A percentile compares a stretch with the other conserved stretches of the same genome.
These are phyloP conservation scores for Agrotis exclamationis DNA, from an alignment of 2,888 invertebrate genomes.

Conservation along the genomic window DNA sequence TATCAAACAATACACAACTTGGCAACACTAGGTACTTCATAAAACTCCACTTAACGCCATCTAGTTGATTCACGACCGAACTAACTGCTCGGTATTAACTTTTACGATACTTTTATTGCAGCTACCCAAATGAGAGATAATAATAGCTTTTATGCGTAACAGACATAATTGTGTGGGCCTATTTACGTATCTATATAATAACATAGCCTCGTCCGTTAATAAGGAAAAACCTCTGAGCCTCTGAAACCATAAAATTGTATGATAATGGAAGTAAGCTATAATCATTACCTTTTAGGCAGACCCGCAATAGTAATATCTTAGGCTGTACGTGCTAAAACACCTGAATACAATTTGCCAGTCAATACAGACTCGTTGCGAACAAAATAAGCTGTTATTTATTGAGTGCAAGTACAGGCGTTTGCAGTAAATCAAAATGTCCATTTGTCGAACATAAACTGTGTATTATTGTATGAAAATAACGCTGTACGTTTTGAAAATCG, in stretches of 20 bases:
- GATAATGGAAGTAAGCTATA: constrained; percentile 57
- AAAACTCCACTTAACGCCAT: constrained; percentile 20
- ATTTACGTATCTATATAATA: constrained; percentile 50
- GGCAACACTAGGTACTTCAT: constrained; percentile 24
- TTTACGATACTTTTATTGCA: constrained; percentile 55
- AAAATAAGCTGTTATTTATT: constrained; percentile 72
- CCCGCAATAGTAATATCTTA: constrained; percentile 52
- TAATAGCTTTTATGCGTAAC: constrained; percentile 46
- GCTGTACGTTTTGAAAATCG: constrained; percentile 60
- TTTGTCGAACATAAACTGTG: constrained; percentile 72
- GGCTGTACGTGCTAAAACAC: constrained; percentile 48
- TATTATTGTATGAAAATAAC: constrained; percentile 64
- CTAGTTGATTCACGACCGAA: constrained; percentile 28
- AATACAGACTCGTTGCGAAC: constrained; percentile 44
- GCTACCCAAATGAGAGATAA: constrained; percentile 43
- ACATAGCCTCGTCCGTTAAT: constrained; percentile 56
- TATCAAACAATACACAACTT: constrained; percentile 15
- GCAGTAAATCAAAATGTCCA: constrained; percentile 75
- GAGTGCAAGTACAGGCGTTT: constrained; percentile 69
- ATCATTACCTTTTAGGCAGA: constrained; percentile 51
- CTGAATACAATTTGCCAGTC: constrained; percentile 57
- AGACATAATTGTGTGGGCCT: constrained; percentile 54
- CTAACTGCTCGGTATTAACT: constrained; percentile 33
- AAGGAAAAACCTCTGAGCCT: constrained; percentile 59
- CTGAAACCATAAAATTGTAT: constrained; percentile 63